Conservation (phyloP, 2,797 vertebrate genomes). For the Tapera naevia region DNA sequence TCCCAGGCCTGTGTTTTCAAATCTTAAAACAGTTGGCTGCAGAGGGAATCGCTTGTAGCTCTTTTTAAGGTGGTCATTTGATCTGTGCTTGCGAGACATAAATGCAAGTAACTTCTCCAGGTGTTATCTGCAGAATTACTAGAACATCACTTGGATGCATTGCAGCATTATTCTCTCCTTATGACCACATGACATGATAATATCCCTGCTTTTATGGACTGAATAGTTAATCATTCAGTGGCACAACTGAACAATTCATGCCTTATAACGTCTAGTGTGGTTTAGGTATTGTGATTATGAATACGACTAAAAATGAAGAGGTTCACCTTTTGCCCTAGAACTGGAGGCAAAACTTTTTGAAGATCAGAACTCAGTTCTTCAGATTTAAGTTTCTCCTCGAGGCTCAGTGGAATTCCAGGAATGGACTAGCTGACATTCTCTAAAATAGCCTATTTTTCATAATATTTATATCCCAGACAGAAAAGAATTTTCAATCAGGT, state of each 20-base stretch:
- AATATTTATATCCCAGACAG: constrained; percentile 24
- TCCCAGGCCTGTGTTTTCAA: constrained; percentile 13
- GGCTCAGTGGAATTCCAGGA: background rate
- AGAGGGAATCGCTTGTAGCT: background rate
- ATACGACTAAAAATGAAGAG: background rate
- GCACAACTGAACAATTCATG: background rate
- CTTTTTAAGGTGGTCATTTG: background rate
- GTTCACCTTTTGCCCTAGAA: background rate
- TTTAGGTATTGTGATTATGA: background rate
- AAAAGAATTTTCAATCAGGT: constrained; percentile 36
- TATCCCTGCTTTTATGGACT: background rate
- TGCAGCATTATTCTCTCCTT: background rate
- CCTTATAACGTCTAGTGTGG: background rate
- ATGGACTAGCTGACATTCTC: background rate
- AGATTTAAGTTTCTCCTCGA: background rate
- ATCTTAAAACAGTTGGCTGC: background rate
- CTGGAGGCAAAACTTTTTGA: background rate
- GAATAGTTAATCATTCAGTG: background rate
- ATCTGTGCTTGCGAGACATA: background rate
- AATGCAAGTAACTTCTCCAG: background rate
- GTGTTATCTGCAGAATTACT: background rate
- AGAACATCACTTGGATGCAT: background rate
- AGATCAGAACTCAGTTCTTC: background rate
- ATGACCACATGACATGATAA: background rate
- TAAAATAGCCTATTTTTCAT: background rate